Conservation (phyloP, 2,113 vertebrate genomes). For the Daphoenositta chrysoptera region DNA sequence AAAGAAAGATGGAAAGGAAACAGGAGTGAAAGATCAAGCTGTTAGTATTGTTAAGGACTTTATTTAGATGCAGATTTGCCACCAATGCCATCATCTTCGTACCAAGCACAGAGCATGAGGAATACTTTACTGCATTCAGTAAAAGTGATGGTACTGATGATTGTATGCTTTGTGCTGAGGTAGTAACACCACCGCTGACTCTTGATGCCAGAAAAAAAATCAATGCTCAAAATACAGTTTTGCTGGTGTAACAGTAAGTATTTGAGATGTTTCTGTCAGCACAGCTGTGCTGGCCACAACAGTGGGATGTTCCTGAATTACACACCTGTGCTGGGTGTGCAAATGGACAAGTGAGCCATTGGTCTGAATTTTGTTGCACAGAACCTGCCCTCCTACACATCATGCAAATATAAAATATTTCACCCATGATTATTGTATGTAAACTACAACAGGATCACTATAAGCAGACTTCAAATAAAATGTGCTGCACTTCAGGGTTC, state of each 20-base stretch:
- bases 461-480: not conserved
- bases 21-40: not conserved
- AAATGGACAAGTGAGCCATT: not conserved
- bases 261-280: not conserved
- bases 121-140: not conserved
- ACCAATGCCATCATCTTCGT: not conserved
- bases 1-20: not conserved
- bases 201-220: not conserved
- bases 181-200: not conserved
- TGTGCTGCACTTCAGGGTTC: not conserved
- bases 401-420: not conserved
- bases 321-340: not conserved
- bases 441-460: not conserved
- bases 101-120: not conserved
- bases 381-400: not conserved
- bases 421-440: not conserved
- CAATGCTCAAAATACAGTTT: not conserved
- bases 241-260: fast-evolving
- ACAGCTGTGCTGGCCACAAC: not conserved
- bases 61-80: not conserved
- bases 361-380: not conserved
- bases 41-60: not conserved
- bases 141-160: not conserved
- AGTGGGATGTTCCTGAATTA: not conserved
- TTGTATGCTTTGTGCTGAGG: not conserved